Base-by-base conservation (phyloP, 2,113 vertebrate genomes). In the Corythoichthys intestinalis region DNA sequence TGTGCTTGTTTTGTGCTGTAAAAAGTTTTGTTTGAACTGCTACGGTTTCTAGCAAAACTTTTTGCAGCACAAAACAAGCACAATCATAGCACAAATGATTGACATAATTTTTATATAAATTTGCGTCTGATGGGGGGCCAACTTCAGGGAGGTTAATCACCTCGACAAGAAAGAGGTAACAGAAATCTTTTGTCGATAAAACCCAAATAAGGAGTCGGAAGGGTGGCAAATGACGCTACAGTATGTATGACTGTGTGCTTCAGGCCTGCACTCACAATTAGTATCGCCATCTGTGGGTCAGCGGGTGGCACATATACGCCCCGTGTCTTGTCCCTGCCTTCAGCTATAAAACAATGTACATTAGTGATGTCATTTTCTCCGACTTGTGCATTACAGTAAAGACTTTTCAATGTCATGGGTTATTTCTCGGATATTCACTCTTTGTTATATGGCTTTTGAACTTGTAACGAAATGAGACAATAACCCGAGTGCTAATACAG, bases 201-300 rank as follows among this genome's bases (percentile, higher is more conserved):
- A 28, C 20, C 20, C 20, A 17, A 52, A 53, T 10, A 47, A 47
- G 8, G 4, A 52, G 6, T 52, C n/a, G 50, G 1, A 15, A 53
- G 50, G 17, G 15, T 20, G 17, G 49, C 17, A 28, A 28, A 28
- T 28, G 50, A 52, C 4, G 9, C 50, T 53, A 53, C 50, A n/a
- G 28, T 63, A 5, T 48, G 9, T 20, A 17, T 41, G 1, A 20
- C 54, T 59, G 37, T 2, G 44, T 59, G 70, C 84, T 79, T 60
- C 70, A 77, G 77, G 86, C 77, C 53, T 12, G 20, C 12, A 28
- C 20, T 74, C 60, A 82, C 76, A 80, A 86, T 88, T 86, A 83
- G 75, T 77, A 56, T 65, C 72, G 73, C 86, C 86, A 88, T 88
- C 86, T 88, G 86, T 82, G 84, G 71, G 75, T 56, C 53, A 34